Evolutionary conservation across 2,888 invertebrate genomes (phyloP).

Genomic region (Pammene aurita): DNA sequence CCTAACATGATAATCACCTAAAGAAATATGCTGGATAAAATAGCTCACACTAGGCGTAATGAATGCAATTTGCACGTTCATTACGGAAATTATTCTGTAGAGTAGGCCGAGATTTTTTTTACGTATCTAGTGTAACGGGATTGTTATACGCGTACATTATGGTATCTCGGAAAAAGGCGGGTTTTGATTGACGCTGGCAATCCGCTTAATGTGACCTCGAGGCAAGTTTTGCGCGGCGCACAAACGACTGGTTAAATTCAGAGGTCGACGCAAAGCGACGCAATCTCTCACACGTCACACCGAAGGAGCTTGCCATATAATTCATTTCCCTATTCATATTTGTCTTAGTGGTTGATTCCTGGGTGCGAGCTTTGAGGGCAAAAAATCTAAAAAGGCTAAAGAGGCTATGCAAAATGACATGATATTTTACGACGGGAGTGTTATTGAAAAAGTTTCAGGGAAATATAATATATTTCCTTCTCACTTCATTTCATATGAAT

Average conservation of each 20-base stretch:
- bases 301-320: slow-evolving; percentile 79
- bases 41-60: slow-evolving; percentile 26
- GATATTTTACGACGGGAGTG: slow-evolving; percentile 60
- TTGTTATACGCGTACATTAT: slow-evolving; percentile 59
- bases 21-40: slow-evolving; percentile 30
- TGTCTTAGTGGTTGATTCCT: slow-evolving; percentile 76
- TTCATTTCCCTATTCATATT: slow-evolving; percentile 82
- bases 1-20: slow-evolving; percentile 20
- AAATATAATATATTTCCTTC: slow-evolving; percentile 59
- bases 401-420: slow-evolving; percentile 59
- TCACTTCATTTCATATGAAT: slow-evolving; percentile 62
- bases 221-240: slow-evolving; percentile 78
- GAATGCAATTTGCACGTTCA: slow-evolving; percentile 34
- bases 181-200: slow-evolving; percentile 82
- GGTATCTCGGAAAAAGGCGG: slow-evolving; percentile 73
- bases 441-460: slow-evolving; percentile 65
- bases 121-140: slow-evolving; percentile 55
- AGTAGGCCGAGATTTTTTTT: slow-evolving; percentile 43
- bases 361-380: slow-evolving; percentile 47
- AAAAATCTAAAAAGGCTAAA: slow-evolving; percentile 53
- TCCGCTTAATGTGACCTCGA: slow-evolving; percentile 82
- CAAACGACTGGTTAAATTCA: slow-evolving; percentile 81
- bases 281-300: slow-evolving; percentile 80
- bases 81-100: slow-evolving; percentile 35
- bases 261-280: slow-evolving; percentile 81